These are phyloP conservation scores for Catocala nupta DNA, from an alignment of 2,888 invertebrate species.

Conservation along the genomic window DNA sequence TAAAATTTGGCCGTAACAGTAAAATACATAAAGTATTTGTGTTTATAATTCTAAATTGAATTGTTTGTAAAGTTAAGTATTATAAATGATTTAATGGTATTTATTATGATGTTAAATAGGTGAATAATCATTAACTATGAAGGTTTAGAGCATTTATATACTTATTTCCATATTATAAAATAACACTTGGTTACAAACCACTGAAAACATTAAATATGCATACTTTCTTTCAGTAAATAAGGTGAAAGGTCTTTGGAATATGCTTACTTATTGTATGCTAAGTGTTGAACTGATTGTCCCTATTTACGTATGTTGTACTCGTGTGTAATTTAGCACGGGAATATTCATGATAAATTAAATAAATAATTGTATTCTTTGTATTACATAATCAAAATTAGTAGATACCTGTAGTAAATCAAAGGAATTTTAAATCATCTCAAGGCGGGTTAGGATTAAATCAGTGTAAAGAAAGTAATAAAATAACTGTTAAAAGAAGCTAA, in stretches of 20 bases:
- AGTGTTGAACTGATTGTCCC: slow-evolving; percentile 52
- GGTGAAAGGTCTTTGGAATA: slow-evolving; percentile 63
- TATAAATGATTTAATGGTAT: too few relatives aligned
- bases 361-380: background rate
- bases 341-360: slow-evolving; percentile 2
- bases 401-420: slow-evolving; percentile 4
- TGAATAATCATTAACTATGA: too few relatives aligned
- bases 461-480: too few relatives aligned
- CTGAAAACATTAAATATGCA: slow-evolving; percentile 35
- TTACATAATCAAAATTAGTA: slow-evolving; percentile 8
- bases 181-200: slow-evolving; percentile 29
- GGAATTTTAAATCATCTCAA: too few relatives aligned
- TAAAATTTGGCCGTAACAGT: slow-evolving; percentile 41
- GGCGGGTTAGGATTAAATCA: too few relatives aligned
- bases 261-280: slow-evolving; percentile 59
- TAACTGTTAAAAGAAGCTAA: too few relatives aligned
- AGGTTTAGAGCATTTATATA: too few relatives aligned
- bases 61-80: too few relatives aligned
- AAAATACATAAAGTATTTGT: background rate
- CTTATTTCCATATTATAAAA: background rate
- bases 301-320: slow-evolving; percentile 46
- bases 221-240: slow-evolving; percentile 61
- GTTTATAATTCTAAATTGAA: background rate
- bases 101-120: too few relatives aligned
- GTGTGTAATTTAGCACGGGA: slow-evolving; percentile 9